Evolutionary conservation across 1,140 invertebrate species (phyloP).

Genomic region (Zelostemma sp.): DNA sequence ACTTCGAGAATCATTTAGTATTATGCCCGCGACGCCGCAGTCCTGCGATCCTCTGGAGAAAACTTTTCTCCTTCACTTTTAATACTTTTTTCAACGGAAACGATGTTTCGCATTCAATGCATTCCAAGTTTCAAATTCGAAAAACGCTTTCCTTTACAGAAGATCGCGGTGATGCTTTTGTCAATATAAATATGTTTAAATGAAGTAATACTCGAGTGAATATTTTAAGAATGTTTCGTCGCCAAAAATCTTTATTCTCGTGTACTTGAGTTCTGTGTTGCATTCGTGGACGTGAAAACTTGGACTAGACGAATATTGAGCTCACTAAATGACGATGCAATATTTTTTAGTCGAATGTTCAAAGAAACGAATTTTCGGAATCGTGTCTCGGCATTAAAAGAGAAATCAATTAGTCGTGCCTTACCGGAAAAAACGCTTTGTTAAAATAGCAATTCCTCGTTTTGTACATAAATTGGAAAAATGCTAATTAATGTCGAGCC

Average conservation of each 20-base stretch:
- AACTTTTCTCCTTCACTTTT: constrained; percentile 1
- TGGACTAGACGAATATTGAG: constrained; percentile 13
- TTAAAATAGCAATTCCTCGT: too few species aligned
- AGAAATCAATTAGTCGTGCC: too few species aligned
- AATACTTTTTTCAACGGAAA: constrained; percentile 8
- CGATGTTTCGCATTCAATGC: too few species aligned
- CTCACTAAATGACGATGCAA: constrained; percentile 55
- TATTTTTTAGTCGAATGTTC: constrained; percentile 61
- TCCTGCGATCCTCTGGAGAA: too few species aligned
- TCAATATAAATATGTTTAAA: too few species aligned
- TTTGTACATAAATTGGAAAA: neutral
- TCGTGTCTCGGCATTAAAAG: constrained; percentile 8
- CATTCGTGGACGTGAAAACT: constrained; percentile 12
- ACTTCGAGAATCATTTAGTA: constrained; percentile 58
- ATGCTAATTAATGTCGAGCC: constrained; percentile 5
- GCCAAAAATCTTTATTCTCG: too few species aligned
- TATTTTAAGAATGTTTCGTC: too few species aligned
- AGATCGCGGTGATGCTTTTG: too few species aligned
- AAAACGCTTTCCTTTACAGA: too few species aligned
- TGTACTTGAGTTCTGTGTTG: constrained; percentile 19
- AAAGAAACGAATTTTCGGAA: neutral
- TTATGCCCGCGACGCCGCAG: constrained; percentile 43
- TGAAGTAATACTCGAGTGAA: too few species aligned
- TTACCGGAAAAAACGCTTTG: too few species aligned
- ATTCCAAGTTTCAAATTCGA: too few species aligned